Conservation (phyloP, 2,888 invertebrate species). For the Osedax fenrisi region DNA sequence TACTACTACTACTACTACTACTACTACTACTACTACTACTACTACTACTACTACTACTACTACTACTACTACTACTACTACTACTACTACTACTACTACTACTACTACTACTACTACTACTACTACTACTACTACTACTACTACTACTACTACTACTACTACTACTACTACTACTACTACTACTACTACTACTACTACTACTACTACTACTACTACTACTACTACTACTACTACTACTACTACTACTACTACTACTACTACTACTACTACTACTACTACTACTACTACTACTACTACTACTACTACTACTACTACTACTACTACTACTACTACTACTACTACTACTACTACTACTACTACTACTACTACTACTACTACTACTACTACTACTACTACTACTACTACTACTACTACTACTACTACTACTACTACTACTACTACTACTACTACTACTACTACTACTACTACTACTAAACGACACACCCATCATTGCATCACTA, state of each 20-base stretch:
- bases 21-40: slow-evolving; percentile 12
- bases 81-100: background rate
- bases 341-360: slow-evolving; percentile 12
- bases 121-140: slow-evolving; percentile 12
- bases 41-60: slow-evolving; percentile 12
- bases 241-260: slow-evolving; percentile 14
- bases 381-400: background rate
- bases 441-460: background rate
- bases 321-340: slow-evolving; percentile 8
- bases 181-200: slow-evolving; percentile 14
- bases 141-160: slow-evolving; percentile 14
- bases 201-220: slow-evolving; percentile 14
- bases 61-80: slow-evolving; percentile 4
- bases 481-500: background rate
- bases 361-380: slow-evolving; percentile 12
- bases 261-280: slow-evolving; percentile 12
- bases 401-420: background rate
- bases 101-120: slow-evolving; percentile 4
- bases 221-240: slow-evolving; percentile 14
- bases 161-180: slow-evolving; percentile 12
- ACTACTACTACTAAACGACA: too few species aligned
- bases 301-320: background rate
- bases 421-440: background rate
- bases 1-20: slow-evolving; percentile 12
- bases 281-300: slow-evolving; percentile 7